Base-by-base conservation (phyloP, 2,888 invertebrate genomes). In the Eurois occulta region DNA sequence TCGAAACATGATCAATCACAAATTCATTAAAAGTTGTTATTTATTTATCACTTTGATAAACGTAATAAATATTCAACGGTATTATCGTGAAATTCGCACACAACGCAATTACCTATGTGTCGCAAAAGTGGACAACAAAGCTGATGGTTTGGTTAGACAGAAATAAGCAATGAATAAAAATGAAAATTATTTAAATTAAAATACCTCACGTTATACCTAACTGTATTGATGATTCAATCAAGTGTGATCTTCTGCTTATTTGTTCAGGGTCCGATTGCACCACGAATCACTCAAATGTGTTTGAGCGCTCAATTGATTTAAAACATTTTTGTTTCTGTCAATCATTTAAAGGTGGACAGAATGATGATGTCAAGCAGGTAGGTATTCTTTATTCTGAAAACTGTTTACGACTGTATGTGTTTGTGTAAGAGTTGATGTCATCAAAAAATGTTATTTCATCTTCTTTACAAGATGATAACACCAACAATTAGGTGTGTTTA, bases 21-120 rank as follows among this genome's bases (percentile, higher is more conserved):
- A 72, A 68, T 81, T 81, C 71, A 81, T 81, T 69, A 82, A 81
- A 81, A 72, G 10, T 68, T 68, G 62, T 68, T 72, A 68, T 82
- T 81, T 82, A 77, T 77, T 64, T 81, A 77, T 52, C 77, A 67
- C 58, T 72, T 81, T 81, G 78, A 69, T 78, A 48, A 65, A 81
- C 13, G 68, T 72, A 52, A 72, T 77, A 82, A 82, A 82, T 77
- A 82, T 77, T 81, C 62, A 82, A 43, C 35, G 18, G 7, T 48
- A 58, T 58, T 58, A 64, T 58, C 64, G 35, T 60, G 10, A 77
- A 70, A 66, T 66, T 76, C 43, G 13, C 1, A 60, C 52, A 16
- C 52, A 38, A 38, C 38, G 0, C 24, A 48, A 80, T 75, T 68
- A 70, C 24, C 11, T n/a, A 32, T 32, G 38, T 64, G 38, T 28